Evolutionary conservation across 2,888 invertebrate species (phyloP).

Genomic region (Diaperis boleti): DNA sequence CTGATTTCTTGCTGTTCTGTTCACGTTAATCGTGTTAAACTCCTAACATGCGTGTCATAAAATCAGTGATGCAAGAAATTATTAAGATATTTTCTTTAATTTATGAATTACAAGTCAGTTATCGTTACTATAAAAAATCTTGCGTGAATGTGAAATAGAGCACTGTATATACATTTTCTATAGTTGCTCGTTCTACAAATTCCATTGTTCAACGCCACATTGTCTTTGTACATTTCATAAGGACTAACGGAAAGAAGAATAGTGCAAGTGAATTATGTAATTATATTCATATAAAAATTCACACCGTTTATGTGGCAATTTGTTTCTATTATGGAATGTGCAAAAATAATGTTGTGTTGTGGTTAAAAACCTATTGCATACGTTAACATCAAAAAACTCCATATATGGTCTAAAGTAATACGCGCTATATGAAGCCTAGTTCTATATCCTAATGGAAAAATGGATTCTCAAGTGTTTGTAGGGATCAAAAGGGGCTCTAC

Average conservation of each 20-base stretch:
- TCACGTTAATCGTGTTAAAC: conserved; percentile 4
- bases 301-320: conserved; percentile 24
- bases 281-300: conserved; percentile 25
- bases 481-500: too few relatives aligned
- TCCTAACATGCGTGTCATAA: conserved; percentile 1
- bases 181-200: neutral
- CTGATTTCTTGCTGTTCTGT: neutral
- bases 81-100: conserved; percentile 16
- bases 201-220: neutral
- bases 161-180: conserved; percentile 2
- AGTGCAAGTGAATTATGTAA: conserved; percentile 22
- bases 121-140: neutral
- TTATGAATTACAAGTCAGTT: conserved; percentile 5
- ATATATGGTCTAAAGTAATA: too few relatives aligned
- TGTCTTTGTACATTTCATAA: conserved; percentile 9
- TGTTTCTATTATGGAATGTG: conserved; percentile 12
- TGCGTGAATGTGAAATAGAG: conserved; percentile 24
- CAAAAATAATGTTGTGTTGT: neutral
- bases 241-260: conserved; percentile 12
- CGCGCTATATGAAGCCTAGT: too few relatives aligned
- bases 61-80: conserved; percentile 30
- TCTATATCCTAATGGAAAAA: too few relatives aligned
- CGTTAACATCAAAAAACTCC: too few relatives aligned
- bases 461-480: too few relatives aligned
- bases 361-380: conserved; percentile 5